phyloP scores from a whole-genome alignment of 2,888 invertebrate genomes.

The Amaurobius ferox region DNA sequence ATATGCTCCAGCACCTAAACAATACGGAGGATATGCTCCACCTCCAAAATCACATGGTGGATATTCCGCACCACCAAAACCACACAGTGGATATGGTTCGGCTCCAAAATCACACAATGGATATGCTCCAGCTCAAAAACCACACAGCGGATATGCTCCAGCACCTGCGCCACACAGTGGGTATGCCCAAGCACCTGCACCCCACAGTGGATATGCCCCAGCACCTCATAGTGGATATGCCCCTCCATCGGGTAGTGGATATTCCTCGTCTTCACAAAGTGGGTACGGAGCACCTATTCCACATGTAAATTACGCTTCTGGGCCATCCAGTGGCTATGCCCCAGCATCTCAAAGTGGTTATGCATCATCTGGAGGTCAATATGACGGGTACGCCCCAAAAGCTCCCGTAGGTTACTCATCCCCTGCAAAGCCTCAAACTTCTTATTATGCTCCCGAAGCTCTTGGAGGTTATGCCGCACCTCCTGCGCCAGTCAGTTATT shows the following conservation, averaged over 20 bases:
- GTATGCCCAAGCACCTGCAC: constrained; percentile 22
- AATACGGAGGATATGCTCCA: constrained; percentile 41
- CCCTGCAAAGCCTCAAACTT: not conserved
- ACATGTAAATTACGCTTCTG: not conserved
- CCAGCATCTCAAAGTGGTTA: constrained; percentile 16
- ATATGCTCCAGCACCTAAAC: constrained; percentile 27
- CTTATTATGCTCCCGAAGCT: not conserved
- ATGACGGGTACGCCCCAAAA: not conserved
- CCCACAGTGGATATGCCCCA: constrained; percentile 22
- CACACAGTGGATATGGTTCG: constrained; percentile 6
- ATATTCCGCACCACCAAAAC: constrained; percentile 30
- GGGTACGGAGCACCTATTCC: constrained; percentile 14
- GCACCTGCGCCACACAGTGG: constrained; percentile 26
- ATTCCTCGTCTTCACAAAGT: constrained; percentile 19
- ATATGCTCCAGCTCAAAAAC: constrained; percentile 25
- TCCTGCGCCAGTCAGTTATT: not conserved
- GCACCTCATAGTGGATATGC: constrained; percentile 28
- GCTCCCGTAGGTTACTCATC: constrained; percentile 11
- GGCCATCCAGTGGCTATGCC: constrained; percentile 19
- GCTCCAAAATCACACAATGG: constrained; percentile 41
- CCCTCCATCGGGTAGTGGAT: constrained; percentile 4
- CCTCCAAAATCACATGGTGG: constrained; percentile 14
- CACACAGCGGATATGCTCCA: constrained; percentile 23
- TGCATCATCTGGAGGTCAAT: too few species aligned
- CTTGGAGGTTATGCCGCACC: constrained; percentile 12